Evolutionary conservation across 2,797 vertebrate genomes (phyloP).

Genomic region (Hippocampus kuda): DNA sequence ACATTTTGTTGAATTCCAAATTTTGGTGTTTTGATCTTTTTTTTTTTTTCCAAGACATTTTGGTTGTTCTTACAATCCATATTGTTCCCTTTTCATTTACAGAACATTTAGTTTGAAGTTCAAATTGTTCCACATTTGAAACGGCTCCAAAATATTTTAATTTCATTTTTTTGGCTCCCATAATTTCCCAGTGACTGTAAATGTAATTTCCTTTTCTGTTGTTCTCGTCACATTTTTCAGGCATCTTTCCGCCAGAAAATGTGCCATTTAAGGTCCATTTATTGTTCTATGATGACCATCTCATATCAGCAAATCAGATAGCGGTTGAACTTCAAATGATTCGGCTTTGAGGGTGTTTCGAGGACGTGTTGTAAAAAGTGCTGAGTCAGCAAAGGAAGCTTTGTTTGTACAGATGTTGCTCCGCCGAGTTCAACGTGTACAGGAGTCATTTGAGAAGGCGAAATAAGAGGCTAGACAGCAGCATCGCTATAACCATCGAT

Average conservation of each 20-base stretch:
- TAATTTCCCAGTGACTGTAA: no score
- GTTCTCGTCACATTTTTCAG: not conserved
- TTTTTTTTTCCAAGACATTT: not conserved
- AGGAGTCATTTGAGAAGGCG: slow-evolving; percentile 12
- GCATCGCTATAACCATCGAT: slow-evolving; percentile 34
- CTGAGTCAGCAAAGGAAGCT: slow-evolving; percentile 34
- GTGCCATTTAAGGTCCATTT: not conserved
- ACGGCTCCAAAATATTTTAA: not conserved
- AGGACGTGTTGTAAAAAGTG: slow-evolving; percentile 38
- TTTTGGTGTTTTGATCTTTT: slow-evolving; percentile 7
- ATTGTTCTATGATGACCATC: not conserved
- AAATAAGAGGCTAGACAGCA: slow-evolving; percentile 43
- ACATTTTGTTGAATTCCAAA: slow-evolving; percentile 3
- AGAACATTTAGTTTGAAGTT: not conserved
- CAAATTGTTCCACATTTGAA: not conserved
- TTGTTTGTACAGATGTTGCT: slow-evolving; percentile 16
- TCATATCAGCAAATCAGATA: not conserved
- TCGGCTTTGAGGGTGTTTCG: slow-evolving; percentile 38
- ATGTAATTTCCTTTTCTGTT: not conserved
- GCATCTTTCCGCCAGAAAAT: not conserved
- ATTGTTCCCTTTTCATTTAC: not conserved
- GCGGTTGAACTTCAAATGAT: slow-evolving; percentile 36
- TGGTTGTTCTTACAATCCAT: no score
- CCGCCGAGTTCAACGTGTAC: slow-evolving; percentile 30
- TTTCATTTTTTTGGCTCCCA: not conserved